phyloP scores from a whole-genome alignment of 2,888 invertebrate species.

The Gymnosoma rotundatum region DNA sequence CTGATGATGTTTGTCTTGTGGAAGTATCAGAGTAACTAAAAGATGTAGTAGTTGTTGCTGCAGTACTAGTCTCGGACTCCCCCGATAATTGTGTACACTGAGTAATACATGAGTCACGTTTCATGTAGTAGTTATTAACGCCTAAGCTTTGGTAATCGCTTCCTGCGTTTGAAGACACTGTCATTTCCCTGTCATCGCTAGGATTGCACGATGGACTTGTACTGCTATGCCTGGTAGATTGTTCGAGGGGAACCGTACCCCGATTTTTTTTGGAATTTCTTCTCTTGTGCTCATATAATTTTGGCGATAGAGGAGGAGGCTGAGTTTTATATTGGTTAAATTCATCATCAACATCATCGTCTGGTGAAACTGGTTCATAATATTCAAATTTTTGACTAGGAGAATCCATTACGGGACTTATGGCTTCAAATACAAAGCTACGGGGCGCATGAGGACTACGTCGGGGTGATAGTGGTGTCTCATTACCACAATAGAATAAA shows the following conservation, averaged over 20 bases:
- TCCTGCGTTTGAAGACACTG: conserved; percentile 61
- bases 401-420: conserved; percentile 77
- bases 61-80: conserved; percentile 78
- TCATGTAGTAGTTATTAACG: conserved; percentile 74
- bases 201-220: conserved; percentile 48
- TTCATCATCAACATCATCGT: conserved; percentile 73
- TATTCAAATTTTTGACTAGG: conserved; percentile 79
- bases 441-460: conserved; percentile 85
- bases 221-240: conserved; percentile 49
- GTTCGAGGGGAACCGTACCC: conserved; percentile 71
- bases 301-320: conserved; percentile 73
- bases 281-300: conserved; percentile 73
- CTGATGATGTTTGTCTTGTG: conserved; percentile 60
- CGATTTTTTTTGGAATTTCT: conserved; percentile 75
- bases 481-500: conserved; percentile 71
- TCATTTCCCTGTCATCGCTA: conserved; percentile 77
- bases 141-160: conserved; percentile 76
- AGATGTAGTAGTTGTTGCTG: conserved; percentile 80
- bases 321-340: conserved; percentile 72
- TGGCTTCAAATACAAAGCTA: conserved; percentile 84
- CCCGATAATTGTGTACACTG: conserved; percentile 81
- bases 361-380: conserved; percentile 80
- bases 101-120: conserved; percentile 81
- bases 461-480: conserved; percentile 72
- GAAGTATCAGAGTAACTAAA: conserved; percentile 76